phyloP scores from a whole-genome alignment of 1,140 invertebrate species.

The Drosophila ironensis region DNA sequence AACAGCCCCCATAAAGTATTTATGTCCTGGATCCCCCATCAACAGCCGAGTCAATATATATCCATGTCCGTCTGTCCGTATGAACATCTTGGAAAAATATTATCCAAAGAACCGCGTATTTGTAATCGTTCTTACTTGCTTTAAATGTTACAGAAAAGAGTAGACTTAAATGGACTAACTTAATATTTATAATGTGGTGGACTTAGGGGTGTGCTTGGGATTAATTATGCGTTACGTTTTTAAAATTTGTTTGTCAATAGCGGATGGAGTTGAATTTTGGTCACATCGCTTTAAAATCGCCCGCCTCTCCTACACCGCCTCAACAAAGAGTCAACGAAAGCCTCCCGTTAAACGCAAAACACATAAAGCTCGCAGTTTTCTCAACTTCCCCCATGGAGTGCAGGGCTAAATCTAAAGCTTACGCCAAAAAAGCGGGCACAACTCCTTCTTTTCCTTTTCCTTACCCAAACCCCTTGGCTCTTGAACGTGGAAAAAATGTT shows the following conservation, averaged over 20 bases:
- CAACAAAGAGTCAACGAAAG: neutral
- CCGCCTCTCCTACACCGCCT: neutral
- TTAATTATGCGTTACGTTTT: no score
- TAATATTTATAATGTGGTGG: no score
- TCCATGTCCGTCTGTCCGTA: no score
- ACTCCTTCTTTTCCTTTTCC: neutral
- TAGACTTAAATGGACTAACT: no score
- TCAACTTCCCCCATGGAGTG: constrained; percentile 18
- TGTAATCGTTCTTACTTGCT: no score
- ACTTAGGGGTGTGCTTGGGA: no score
- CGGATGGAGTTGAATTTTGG: neutral
- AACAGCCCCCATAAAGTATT: no score
- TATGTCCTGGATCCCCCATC: no score
- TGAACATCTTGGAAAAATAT: no score
- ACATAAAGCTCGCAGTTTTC: constrained; percentile 38
- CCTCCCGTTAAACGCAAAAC: constrained; percentile 42
- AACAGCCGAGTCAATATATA: no score
- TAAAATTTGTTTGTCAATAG: neutral
- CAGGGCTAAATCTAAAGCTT: constrained; percentile 35
- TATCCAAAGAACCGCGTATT: no score
- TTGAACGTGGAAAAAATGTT: constrained; percentile 50
- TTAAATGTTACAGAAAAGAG: no score
- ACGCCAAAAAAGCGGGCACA: constrained; percentile 22
- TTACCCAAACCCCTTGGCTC: constrained; percentile 16
- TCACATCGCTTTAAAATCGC: neutral